phyloP scores from a whole-genome alignment of 2,797 vertebrate species.

The Gymnoscopelus microlampas region DNA sequence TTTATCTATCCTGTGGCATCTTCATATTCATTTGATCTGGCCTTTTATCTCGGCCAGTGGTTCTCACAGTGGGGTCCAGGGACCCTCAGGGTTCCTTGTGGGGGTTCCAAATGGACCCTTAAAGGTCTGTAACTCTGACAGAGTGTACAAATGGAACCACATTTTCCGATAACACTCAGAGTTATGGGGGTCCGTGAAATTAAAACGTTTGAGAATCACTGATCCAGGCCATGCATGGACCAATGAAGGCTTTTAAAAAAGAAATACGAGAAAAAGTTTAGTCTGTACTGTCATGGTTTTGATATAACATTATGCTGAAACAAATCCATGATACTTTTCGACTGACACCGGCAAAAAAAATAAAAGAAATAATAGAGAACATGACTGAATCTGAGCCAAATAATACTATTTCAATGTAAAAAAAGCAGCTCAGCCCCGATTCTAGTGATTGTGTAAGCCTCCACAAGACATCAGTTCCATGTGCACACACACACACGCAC shows the following conservation, averaged over 20 bases:
- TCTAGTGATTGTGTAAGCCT: slow-evolving; percentile 19
- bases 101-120: too few relatives aligned
- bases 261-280: background rate
- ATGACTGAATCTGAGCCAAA: slow-evolving; percentile 46
- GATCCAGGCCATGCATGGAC: background rate
- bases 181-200: too few relatives aligned
- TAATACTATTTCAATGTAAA: slow-evolving; percentile 18
- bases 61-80: too few relatives aligned
- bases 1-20: too few relatives aligned
- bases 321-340: slow-evolving; percentile 33
- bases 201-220: too few relatives aligned
- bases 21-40: background rate
- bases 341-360: slow-evolving; percentile 19
- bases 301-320: background rate
- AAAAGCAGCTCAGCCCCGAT: background rate
- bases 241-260: background rate
- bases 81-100: too few relatives aligned
- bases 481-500: slow-evolving; percentile 28
- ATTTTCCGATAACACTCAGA: too few relatives aligned
- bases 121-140: too few relatives aligned
- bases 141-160: too few relatives aligned
- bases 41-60: background rate
- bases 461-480: slow-evolving; percentile 4
- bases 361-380: too few relatives aligned
- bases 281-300: too few relatives aligned